These are phyloP conservation scores for Aromia moschata DNA, from an alignment of 2,888 invertebrate genomes.

Conservation along the genomic window DNA sequence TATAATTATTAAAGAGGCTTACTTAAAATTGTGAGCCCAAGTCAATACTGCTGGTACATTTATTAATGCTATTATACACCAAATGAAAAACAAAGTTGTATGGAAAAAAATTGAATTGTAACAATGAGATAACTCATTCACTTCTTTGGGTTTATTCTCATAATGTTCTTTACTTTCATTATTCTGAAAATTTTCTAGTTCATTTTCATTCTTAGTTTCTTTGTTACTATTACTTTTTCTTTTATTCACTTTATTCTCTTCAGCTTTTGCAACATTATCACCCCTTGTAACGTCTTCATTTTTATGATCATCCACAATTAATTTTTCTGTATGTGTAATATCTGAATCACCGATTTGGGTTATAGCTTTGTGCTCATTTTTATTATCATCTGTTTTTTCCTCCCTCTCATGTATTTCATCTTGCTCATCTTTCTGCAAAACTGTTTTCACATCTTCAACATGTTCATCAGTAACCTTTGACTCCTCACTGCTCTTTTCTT, in stretches of 20 bases:
- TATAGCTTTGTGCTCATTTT: no score
- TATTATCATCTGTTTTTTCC: neutral
- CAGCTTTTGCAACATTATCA: neutral
- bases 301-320: no score
- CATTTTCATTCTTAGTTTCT: neutral
- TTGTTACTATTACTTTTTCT: conserved; percentile 10
- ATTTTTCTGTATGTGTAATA: no score
- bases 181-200: neutral
- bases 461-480: conserved; percentile 10
- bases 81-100: conserved; percentile 75
- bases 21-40: conserved; percentile 85
- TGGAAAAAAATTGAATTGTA: conserved; percentile 71
- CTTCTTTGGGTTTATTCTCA: neutral
- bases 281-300: no score
- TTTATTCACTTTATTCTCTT: conserved; percentile 13
- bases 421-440: no score
- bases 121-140: conserved; percentile 31
- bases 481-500: neutral
- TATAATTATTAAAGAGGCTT: no score
- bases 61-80: conserved; percentile 72
- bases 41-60: conserved; percentile 78
- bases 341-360: no score
- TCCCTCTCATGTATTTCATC: neutral
- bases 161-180: no score
- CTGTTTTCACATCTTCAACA: neutral